These are phyloP conservation scores for Amiota mariae DNA, from an alignment of 2,888 invertebrate species.

Conservation along the genomic window DNA sequence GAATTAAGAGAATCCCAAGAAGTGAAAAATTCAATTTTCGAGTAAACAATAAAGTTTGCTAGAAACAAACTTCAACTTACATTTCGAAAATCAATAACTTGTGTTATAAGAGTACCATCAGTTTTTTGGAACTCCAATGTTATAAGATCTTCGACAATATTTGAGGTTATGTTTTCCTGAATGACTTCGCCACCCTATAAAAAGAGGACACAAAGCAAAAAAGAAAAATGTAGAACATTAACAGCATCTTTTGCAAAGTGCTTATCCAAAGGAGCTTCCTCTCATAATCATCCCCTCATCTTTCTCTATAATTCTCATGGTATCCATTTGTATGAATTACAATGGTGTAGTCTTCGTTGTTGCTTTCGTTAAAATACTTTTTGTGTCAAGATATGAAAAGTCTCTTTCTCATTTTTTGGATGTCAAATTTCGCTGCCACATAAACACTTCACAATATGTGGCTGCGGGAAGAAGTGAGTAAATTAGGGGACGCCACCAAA, in stretches of 20 bases:
- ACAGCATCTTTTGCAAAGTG: background rate
- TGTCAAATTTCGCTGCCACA: background rate
- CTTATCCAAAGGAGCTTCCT: background rate
- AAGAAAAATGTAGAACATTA: background rate
- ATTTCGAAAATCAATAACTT: conserved; percentile 94
- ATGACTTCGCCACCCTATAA: conserved; percentile 92
- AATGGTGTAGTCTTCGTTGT: background rate
- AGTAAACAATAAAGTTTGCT: no score
- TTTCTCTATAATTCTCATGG: background rate
- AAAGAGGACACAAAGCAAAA: background rate
- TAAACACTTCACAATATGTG: conserved; percentile 33
- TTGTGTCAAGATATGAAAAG: conserved; percentile 35
- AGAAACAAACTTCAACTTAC: conserved; percentile 76
- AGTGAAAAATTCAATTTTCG: no score
- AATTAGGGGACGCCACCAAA: conserved; percentile 34
- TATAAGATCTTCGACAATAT: conserved; percentile 92
- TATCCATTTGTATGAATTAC: no score
- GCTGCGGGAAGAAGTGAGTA: conserved; percentile 15
- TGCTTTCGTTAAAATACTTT: conserved; percentile 8
- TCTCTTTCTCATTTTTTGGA: background rate
- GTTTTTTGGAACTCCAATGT: conserved; percentile 90
- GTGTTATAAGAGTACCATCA: conserved; percentile 92
- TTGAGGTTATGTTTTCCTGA: conserved; percentile 92
- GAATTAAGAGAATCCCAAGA: no score
- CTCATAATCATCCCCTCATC: no score